phyloP scores from a whole-genome alignment of 2,797 vertebrate genomes.

The Pangasius larnaudii region DNA sequence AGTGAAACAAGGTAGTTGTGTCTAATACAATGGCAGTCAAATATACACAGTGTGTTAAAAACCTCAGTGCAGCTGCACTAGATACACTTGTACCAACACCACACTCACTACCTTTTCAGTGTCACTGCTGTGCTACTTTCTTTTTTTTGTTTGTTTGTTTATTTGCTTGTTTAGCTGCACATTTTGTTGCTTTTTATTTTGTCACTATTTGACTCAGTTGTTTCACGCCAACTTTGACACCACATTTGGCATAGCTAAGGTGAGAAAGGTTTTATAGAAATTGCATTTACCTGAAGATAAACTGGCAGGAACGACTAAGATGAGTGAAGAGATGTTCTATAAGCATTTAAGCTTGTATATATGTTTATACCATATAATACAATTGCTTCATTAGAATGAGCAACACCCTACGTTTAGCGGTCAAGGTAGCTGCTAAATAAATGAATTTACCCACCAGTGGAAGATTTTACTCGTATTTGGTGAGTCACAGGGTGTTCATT shows the following conservation, averaged over 20 bases:
- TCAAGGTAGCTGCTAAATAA: constrained; percentile 6
- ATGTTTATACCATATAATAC: too few relatives aligned
- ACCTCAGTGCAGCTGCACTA: not conserved
- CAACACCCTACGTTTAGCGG: not conserved
- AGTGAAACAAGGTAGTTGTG: not conserved
- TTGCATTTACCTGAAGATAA: not conserved
- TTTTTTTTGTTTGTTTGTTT: not conserved
- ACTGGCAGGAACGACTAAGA: not conserved
- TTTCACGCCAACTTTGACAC: not conserved
- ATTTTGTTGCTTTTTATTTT: not conserved
- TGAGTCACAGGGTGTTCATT: constrained; percentile 5
- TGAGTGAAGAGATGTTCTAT: not conserved
- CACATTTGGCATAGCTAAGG: not conserved
- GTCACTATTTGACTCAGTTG: not conserved
- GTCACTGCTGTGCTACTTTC: not conserved
- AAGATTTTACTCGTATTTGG: not conserved
- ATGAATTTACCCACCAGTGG: not conserved
- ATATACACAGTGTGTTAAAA: not conserved
- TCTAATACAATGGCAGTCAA: not conserved
- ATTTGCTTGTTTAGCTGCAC: not conserved
- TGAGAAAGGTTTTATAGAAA: not conserved
- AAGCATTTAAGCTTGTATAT: not conserved
- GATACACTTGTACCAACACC: too few relatives aligned
- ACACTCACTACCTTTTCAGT: not conserved
- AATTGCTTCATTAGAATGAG: not conserved